These are phyloP conservation scores for Eupsilia transversa DNA, from an alignment of 2,888 invertebrate genomes.

Conservation along the genomic window DNA sequence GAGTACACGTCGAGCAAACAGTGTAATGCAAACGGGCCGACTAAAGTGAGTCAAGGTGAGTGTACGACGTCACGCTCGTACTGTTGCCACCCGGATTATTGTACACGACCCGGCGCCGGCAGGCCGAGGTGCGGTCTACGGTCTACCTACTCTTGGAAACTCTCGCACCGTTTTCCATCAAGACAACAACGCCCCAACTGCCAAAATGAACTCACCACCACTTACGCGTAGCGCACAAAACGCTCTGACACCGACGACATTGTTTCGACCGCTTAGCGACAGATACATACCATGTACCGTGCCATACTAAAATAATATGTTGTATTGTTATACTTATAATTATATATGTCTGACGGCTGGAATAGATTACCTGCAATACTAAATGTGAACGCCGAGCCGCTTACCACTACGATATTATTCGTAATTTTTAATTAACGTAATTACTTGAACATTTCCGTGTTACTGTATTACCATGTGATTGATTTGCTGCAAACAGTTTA, in stretches of 20 bases:
- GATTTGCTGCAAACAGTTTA: conserved; percentile 47
- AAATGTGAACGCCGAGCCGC: conserved; percentile 21
- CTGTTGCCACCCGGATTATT: conserved; percentile 88
- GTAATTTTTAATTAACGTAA: conserved; percentile 56
- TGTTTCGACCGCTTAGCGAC: conserved; percentile 48
- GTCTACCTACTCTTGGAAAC: conserved; percentile 76
- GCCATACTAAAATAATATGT: conserved; percentile 46
- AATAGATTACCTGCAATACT: conserved; percentile 53
- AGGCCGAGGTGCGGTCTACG: conserved; percentile 80
- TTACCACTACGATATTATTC: conserved; percentile 43
- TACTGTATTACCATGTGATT: conserved; percentile 35
- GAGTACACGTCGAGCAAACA: conserved; percentile 79
- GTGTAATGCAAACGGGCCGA: conserved; percentile 84
- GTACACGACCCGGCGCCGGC: conserved; percentile 76
- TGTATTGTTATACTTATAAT: conserved; percentile 54
- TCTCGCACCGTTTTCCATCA: conserved; percentile 69
- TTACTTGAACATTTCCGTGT: conserved; percentile 53
- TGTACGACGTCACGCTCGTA: conserved; percentile 78
- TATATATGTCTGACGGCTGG: conserved; percentile 23
- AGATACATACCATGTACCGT: conserved; percentile 42
- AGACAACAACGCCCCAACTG: conserved; percentile 62
- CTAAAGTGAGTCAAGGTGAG: conserved; percentile 89
- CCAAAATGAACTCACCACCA: conserved; percentile 59
- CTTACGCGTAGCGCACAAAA: conserved; percentile 54
- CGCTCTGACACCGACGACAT: conserved; percentile 40